Conservation (phyloP, 2,797 vertebrate genomes). For the Aratinga solstitialis region DNA sequence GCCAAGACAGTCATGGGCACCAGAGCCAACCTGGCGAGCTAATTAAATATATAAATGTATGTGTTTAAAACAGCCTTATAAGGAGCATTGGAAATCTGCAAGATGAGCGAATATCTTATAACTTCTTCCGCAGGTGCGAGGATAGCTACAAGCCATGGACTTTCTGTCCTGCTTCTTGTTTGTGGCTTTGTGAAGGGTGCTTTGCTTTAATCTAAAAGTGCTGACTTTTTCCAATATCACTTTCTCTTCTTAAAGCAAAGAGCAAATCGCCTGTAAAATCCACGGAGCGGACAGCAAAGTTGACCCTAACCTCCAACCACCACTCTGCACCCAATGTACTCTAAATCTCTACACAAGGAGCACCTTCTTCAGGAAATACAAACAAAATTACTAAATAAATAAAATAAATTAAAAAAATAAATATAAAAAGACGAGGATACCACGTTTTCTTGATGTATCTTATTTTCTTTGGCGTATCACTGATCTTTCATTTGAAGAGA, state of each 20-base stretch:
- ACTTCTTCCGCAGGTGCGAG: slow-evolving; percentile 91
- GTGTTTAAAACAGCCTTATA: slow-evolving; percentile 82
- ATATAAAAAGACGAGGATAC: slow-evolving; percentile 72
- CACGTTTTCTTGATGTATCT: slow-evolving; percentile 72
- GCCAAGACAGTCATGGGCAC: slow-evolving; percentile 82
- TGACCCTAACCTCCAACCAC: slow-evolving; percentile 85
- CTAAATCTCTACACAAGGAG: slow-evolving; percentile 85
- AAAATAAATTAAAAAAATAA: slow-evolving; percentile 10
- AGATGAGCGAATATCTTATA: slow-evolving; percentile 85
- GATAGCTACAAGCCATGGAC: slow-evolving; percentile 91
- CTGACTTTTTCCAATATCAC: slow-evolving; percentile 88
- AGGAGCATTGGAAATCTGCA: slow-evolving; percentile 83
- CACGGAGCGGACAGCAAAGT: slow-evolving; percentile 86
- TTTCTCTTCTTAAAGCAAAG: slow-evolving; percentile 90
- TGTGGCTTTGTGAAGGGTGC: slow-evolving; percentile 89
- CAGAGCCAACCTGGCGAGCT: slow-evolving; percentile 80
- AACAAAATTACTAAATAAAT: slow-evolving; percentile 56
- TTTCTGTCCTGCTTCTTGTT: slow-evolving; percentile 89
- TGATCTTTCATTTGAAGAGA: slow-evolving; percentile 76
- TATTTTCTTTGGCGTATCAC: slow-evolving; percentile 79
- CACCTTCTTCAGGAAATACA: slow-evolving; percentile 80
- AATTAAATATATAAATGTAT: slow-evolving; percentile 82
- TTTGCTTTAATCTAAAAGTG: slow-evolving; percentile 92
- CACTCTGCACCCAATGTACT: slow-evolving; percentile 86
- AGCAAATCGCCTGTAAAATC: slow-evolving; percentile 89